phyloP scores from a whole-genome alignment of 1,140 invertebrate genomes.

The Zaprionus inermis region DNA sequence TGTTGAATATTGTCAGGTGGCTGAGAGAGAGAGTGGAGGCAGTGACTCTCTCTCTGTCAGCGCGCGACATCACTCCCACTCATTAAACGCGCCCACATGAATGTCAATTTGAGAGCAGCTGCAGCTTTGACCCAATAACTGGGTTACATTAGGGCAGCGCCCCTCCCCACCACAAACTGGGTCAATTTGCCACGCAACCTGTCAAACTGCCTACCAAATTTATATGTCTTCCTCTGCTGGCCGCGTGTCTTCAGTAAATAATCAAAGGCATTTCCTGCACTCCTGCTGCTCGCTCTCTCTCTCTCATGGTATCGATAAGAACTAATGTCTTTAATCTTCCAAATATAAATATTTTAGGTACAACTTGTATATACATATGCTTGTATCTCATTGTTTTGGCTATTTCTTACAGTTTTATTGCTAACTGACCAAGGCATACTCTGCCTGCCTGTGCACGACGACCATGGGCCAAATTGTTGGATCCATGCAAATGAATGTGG shows the following conservation, averaged over 20 bases:
- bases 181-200: constrained; percentile 69
- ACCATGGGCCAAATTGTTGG: constrained; percentile 76
- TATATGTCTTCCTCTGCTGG: background rate
- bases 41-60: constrained; percentile 10
- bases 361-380: too few relatives aligned
- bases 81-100: background rate
- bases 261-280: background rate
- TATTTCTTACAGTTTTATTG: background rate
- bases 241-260: background rate
- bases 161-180: constrained; percentile 40
- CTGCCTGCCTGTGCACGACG: constrained; percentile 6
- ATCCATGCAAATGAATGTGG: constrained; percentile 69
- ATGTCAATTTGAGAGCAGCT: background rate
- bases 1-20: constrained; percentile 16
- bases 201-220: constrained; percentile 17
- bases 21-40: background rate
- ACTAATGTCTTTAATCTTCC: background rate
- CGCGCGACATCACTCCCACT: constrained; percentile 26
- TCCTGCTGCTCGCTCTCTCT: background rate
- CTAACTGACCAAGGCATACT: background rate
- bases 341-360: background rate
- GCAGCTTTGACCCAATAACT: constrained; percentile 3
- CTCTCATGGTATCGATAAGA: constrained; percentile 14
- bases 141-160: background rate
- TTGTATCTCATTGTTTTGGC: too few relatives aligned